Evolutionary conservation across 2,888 invertebrate genomes (phyloP).

Genomic region (Syrista parreyssii): DNA sequence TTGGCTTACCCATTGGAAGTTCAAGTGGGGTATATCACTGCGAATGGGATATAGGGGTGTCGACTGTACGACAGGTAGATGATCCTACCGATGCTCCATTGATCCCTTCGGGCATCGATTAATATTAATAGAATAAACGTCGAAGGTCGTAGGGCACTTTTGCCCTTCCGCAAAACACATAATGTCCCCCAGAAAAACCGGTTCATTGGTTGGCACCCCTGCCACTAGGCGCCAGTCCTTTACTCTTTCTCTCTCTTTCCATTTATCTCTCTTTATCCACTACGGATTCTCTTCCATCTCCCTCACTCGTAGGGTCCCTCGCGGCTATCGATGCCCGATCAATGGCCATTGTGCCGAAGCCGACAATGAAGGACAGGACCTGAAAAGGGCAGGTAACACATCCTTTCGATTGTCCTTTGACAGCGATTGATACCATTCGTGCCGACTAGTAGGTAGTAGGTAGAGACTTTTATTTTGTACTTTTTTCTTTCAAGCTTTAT

Average conservation of each 20-base stretch:
- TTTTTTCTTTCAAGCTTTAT: neutral
- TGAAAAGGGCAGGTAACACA: constrained; percentile 46
- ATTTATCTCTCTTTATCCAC: too few relatives aligned
- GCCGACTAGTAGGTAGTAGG: constrained; percentile 26
- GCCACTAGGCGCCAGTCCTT: neutral
- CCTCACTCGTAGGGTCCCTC: neutral
- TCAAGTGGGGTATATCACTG: neutral
- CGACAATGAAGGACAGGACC: constrained; percentile 26
- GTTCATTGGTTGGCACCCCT: neutral
- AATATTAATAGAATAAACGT: constrained; percentile 63
- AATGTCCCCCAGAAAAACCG: constrained; percentile 22
- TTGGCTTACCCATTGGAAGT: neutral
- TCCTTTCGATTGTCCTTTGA: constrained; percentile 52
- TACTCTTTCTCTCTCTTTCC: neutral
- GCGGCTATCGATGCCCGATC: constrained; percentile 40
- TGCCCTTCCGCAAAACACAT: constrained; percentile 38
- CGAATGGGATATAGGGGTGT: neutral
- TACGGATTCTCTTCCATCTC: too few relatives aligned
- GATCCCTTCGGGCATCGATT: constrained; percentile 49
- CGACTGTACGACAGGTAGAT: neutral
- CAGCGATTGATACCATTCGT: constrained; percentile 59
- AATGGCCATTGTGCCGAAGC: constrained; percentile 35
- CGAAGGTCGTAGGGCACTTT: constrained; percentile 38
- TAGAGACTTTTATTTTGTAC: neutral
- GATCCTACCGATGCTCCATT: neutral